These are phyloP conservation scores for Scomber colias DNA, from an alignment of 2,113 vertebrate species.

Conservation along the genomic window DNA sequence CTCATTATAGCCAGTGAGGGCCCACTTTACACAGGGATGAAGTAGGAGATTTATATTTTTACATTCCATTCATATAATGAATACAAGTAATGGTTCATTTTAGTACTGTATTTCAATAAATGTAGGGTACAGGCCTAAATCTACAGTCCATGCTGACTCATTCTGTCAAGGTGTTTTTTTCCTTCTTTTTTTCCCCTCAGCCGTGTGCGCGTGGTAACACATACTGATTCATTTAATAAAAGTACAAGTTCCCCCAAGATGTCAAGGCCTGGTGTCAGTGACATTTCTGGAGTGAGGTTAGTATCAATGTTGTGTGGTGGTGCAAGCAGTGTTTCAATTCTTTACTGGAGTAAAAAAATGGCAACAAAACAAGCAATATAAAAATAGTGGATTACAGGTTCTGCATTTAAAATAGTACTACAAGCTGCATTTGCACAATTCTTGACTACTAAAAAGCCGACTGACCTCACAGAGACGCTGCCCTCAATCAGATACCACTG, in stretches of 20 bases:
- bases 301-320: not conserved
- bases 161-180: not conserved
- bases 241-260: not conserved
- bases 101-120: conserved; percentile 18
- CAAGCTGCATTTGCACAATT: not conserved
- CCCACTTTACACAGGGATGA: conserved; percentile 28
- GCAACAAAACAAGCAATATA: not conserved
- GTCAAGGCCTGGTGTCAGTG: conserved; percentile 1
- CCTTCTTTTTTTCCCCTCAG: not conserved
- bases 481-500: not conserved
- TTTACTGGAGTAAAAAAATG: not conserved
- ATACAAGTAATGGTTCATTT: conserved; percentile 10
- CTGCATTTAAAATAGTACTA: not conserved
- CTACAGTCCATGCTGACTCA: not conserved
- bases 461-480: not conserved
- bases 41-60: conserved; percentile 33
- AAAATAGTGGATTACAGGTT: not conserved
- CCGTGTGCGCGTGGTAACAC: conserved; percentile 3
- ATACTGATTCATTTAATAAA: conserved; percentile 3
- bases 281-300: conserved; percentile 15
- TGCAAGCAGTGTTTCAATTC: not conserved
- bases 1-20: conserved; percentile 13
- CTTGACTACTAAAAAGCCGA: not conserved
- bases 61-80: conserved; percentile 18
- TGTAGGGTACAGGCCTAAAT: conserved; percentile 1